Percentiles rank a stretch among this genome's conserved stretches.
phyloP scores from a whole-genome alignment of 2,113 vertebrate genomes.

The Eulemur rufifrons region DNA sequence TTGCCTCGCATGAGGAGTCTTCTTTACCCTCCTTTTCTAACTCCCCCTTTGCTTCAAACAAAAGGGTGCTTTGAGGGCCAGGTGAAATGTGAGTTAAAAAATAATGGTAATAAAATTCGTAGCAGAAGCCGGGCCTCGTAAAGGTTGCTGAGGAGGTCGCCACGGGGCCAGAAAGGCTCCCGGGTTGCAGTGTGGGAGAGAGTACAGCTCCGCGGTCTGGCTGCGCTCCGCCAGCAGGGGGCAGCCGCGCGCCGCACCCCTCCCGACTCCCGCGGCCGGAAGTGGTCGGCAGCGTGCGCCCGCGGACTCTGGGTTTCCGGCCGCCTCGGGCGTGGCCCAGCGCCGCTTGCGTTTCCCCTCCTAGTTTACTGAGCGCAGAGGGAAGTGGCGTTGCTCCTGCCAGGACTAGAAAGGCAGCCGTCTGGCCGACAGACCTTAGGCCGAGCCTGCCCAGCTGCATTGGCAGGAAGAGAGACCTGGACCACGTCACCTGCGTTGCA shows the following conservation, averaged over 20 bases:
- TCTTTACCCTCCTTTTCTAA: neutral
- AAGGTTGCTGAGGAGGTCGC: accelerated
- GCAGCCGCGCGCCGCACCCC: too few relatives aligned
- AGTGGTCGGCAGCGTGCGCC: accelerated
- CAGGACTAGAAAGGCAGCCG: accelerated
- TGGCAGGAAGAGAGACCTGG: neutral
- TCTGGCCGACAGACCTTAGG: accelerated
- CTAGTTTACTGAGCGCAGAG: accelerated
- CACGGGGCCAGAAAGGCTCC: accelerated
- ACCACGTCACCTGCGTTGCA: accelerated
- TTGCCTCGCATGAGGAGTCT: neutral
- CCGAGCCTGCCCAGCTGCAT: accelerated
- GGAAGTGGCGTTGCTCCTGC: accelerated
- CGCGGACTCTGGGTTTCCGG: accelerated
- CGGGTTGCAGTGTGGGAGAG: accelerated
- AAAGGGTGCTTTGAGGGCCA: neutral
- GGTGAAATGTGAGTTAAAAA: neutral
- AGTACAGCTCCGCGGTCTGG: accelerated
- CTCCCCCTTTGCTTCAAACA: neutral
- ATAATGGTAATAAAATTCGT: neutral
- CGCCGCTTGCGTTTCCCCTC: accelerated
- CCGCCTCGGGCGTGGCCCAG: accelerated
- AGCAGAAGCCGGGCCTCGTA: accelerated
- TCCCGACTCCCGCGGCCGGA: neutral
- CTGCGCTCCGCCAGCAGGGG: neutral